These are phyloP conservation scores for Indicator indicator DNA, from an alignment of 2,113 vertebrate genomes.

Conservation along the genomic window DNA sequence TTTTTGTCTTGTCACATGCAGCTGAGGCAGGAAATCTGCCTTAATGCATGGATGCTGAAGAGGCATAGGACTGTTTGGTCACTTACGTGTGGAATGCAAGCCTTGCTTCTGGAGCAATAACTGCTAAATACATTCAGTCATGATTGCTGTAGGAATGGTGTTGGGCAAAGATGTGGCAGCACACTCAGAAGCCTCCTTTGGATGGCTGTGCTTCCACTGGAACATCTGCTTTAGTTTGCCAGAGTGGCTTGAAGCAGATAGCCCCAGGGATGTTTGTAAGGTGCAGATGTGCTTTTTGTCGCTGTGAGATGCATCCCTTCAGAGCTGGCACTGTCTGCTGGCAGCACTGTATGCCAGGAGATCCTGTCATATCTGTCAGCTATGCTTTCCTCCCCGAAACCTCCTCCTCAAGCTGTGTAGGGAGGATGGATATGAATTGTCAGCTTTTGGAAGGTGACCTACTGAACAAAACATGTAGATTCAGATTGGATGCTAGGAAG, in stretches of 20 bases:
- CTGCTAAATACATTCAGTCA: neutral
- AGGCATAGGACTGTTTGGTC: neutral
- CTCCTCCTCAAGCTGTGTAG: neutral
- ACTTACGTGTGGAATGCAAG: neutral
- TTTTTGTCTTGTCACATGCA: conserved; percentile 62
- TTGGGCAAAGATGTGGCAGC: neutral
- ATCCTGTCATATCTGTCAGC: neutral
- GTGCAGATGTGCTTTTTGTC: neutral
- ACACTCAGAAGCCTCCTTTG: neutral
- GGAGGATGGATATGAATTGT: neutral
- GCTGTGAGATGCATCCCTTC: neutral
- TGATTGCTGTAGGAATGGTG: neutral
- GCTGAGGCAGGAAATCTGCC: neutral
- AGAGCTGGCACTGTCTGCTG: neutral
- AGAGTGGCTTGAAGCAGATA: neutral
- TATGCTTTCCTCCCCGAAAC: rapidly evolving
- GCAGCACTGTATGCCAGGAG: neutral
- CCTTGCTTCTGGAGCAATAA: neutral
- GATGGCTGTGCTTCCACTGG: neutral
- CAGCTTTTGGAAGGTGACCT: neutral
- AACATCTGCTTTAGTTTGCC: neutral
- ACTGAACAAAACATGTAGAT: neutral
- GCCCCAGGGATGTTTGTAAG: neutral
- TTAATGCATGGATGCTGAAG: neutral
- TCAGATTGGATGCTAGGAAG: no score